Evolutionary conservation across 2,113 vertebrate genomes (phyloP), one percentile per base, ranked within the genome.

Genomic region (Xiphias gladius): DNA sequence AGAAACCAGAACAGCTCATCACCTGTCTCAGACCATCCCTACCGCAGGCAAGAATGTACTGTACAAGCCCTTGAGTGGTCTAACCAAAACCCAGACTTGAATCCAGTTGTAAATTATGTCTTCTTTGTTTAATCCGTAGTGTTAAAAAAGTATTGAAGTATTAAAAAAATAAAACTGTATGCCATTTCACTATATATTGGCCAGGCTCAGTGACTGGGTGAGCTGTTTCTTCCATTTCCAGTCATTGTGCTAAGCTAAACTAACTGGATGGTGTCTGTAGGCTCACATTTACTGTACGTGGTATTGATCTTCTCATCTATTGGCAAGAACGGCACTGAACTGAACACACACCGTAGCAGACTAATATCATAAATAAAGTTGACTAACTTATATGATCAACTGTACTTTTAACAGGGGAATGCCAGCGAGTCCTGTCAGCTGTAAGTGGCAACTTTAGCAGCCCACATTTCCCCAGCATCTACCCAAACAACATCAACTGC

Each of bases 401-500:
- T 91, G 4, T 63, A 24, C n/a, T 32, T 39, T 57, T 9, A 30
- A 55, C 89, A 99, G 98, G 96, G 0, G 97, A 98, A 93, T 99
- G 98, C 90, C 98, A 99, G 93, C 97, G 98, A 80, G 93, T 97
- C 16, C 95, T 97, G 77, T 96, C 95, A 0, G 32, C 90, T 0
- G 59, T 97, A 61, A 96, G 90, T 32, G 97, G 97, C 41, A 98
- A 99, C 92, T 97, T 99, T 87, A 98, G 96, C 88, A 99, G 98
- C 85, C 98, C 98, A 0, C 95, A 94, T 46, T 99, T 97, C 82
- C 98, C 98, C 67, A 90, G 59, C 86, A 96, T 96, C 94, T 99
- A 99, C 91, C 98, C 98, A 80, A 99, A 99, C 94, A 98, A 99
- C 89, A 96, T 99, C 89, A 97, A 96, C 69, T 99, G 98, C 92